Evolutionary conservation across 1,140 invertebrate species (phyloP), one percentile per base, ranked within the genome.

Genomic region (Aphelinus certus): DNA sequence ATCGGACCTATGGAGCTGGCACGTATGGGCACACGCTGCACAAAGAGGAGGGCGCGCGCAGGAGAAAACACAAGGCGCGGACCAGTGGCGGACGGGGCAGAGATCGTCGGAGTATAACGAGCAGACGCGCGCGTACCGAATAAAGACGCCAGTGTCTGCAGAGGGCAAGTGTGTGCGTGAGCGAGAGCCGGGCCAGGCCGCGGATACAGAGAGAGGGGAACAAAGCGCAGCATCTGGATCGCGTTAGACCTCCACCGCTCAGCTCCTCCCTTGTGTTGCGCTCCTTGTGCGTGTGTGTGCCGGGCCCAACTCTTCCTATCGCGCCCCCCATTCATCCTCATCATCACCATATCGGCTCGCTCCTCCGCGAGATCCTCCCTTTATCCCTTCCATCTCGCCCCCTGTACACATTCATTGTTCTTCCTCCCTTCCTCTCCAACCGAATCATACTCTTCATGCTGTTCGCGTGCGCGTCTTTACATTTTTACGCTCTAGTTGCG

Each of bases 221-320:
- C 84, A 87, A 87, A 85, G 82, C 57, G 71, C 81, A 83, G 83
- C 84, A 87, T 86, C 85, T 87, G 84, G 86, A 87, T 85, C 83
- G 84, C 83, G 84, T 86, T 86, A 87, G 83, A 83, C 79, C 81
- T 81, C 76, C 81, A 79, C 80, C 7, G 45, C 46, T 45, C 5
- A 46, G 61, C n/a, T 63, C 61, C 61, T 63, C 61, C 10, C 46
- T 47, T 46, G 48, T 47, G 48, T 47, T 46, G 46, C 61, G 61
- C 43, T 2, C n/a, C 43, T 47, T 46, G 62, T 63, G 26, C 42
- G 43, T 62, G 2, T 7, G 60, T 62, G 60, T 43, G 60, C n/a
- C 66, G 62, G 6, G 43, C 57, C 57, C 57, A 43, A 47, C 64
- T 68, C 55, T 72, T 65, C 64, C 74, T 66, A 71, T 69, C 74